Evolutionary conservation across 2,113 vertebrate species (phyloP).

Genomic region (Ammodytes dubius): DNA sequence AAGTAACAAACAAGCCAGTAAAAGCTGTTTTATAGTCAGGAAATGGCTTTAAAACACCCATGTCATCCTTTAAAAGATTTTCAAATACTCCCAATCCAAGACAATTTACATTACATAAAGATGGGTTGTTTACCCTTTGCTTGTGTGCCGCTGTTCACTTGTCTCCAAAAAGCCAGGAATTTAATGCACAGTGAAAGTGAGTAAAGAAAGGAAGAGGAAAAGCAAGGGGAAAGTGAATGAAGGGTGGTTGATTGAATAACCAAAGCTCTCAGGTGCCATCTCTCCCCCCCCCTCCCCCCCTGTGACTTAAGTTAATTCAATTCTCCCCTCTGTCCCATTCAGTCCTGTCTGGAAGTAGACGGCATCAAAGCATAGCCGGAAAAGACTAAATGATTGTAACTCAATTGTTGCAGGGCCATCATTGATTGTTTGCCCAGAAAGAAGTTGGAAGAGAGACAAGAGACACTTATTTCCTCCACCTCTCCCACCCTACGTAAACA

Average conservation of each 20-base stretch:
- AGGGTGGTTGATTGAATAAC: conserved; percentile 77
- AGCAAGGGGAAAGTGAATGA: conserved; percentile 59
- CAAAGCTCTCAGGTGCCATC: conserved; percentile 78
- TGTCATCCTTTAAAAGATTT: conserved; percentile 64
- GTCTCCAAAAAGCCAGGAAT: conserved; percentile 56
- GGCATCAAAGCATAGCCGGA: conserved; percentile 77
- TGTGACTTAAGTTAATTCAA: conserved; percentile 77
- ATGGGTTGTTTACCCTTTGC: conserved; percentile 39
- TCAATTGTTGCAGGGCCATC: conserved; percentile 76
- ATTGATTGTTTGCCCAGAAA: conserved; percentile 81
- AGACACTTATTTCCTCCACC: conserved; percentile 72
- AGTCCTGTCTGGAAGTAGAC: conserved; percentile 70
- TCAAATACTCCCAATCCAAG: conserved; percentile 43
- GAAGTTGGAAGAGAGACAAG: conserved; percentile 75
- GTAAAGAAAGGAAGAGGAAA: conserved; percentile 36
- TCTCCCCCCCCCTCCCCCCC: conserved; percentile 57
- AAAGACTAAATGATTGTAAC: conserved; percentile 81
- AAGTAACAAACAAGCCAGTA: conserved; percentile 34
- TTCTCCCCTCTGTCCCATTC: conserved; percentile 66
- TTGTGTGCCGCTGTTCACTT: conserved; percentile 47
- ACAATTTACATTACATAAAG: conserved; percentile 29
- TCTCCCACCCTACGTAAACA: conserved; percentile 65
- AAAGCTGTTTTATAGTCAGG: conserved; percentile 32
- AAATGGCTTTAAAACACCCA: conserved; percentile 53
- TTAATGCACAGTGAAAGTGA: conserved; percentile 51